A percentile compares a stretch with the other conserved stretches of the same genome.
Evolutionary conservation across 92 coral and sea anemone species (phyloP).

Genomic region (Micromussa lordhowensis): DNA sequence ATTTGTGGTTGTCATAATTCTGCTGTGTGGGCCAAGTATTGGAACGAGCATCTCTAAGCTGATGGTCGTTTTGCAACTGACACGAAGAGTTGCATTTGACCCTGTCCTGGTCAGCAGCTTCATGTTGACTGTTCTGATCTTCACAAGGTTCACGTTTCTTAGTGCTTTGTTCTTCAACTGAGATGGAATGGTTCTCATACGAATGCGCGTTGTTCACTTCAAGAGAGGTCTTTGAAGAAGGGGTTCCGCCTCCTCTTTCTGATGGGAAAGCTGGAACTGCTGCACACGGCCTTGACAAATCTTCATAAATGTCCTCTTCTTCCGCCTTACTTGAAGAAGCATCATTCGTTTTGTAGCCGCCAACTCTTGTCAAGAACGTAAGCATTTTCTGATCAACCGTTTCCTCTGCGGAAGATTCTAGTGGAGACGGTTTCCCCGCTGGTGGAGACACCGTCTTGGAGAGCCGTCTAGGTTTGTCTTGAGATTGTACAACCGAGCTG

Average conservation of each 20-base stretch:
- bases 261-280: background rate
- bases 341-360: background rate
- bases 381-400: constrained; percentile 18
- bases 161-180: background rate
- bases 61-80: background rate
- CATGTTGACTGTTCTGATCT: constrained; percentile 11
- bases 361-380: constrained; percentile 6
- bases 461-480: background rate
- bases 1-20: constrained; percentile 51
- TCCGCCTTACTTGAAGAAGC: background rate
- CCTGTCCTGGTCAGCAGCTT: background rate
- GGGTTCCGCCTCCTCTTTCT: background rate
- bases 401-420: constrained; percentile 21
- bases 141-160: background rate
- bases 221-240: background rate
- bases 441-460: constrained; percentile 5
- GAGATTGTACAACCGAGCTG: background rate
- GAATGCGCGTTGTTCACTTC: background rate
- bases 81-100: background rate
- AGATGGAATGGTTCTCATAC: constrained; percentile 35
- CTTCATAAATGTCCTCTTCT: constrained; percentile 37
- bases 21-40: constrained; percentile 32
- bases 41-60: background rate
- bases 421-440: background rate
- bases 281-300: constrained; percentile 13